These are phyloP conservation scores for Protobothrops flavoviridis DNA, from an alignment of 2,113 vertebrate genomes.

Conservation along the genomic window DNA sequence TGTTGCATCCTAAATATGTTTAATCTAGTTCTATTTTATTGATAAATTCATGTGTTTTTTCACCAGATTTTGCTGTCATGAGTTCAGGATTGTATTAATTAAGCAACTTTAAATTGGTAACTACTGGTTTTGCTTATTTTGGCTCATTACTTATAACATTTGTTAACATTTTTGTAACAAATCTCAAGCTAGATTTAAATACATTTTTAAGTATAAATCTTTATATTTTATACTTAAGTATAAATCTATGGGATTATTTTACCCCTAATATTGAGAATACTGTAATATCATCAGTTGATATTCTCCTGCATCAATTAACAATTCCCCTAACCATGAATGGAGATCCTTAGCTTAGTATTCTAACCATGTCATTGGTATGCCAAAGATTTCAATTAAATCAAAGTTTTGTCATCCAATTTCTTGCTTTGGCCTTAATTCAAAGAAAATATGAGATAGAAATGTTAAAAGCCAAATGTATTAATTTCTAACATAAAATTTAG, in stretches of 20 bases:
- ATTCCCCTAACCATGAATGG: background rate
- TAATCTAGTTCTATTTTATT: background rate
- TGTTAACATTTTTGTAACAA: background rate
- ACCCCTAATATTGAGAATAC: slow-evolving; percentile 7
- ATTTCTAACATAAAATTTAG: background rate
- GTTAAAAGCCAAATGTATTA: background rate
- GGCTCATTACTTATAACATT: background rate
- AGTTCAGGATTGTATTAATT: background rate
- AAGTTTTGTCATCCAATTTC: slow-evolving; percentile 23
- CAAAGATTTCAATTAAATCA: slow-evolving; percentile 34
- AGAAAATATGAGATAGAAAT: background rate
- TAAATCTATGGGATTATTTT: background rate
- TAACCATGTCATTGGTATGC: background rate
- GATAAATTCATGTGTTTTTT: background rate
- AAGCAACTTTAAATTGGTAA: background rate
- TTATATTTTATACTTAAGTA: background rate
- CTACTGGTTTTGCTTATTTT: background rate
- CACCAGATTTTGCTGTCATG: background rate
- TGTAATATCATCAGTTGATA: slow-evolving; percentile 31
- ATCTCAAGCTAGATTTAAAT: slow-evolving; percentile 20
- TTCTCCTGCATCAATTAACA: slow-evolving; percentile 4
- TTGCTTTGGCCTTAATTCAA: slow-evolving; percentile 13
- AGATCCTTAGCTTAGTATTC: slow-evolving; percentile 23
- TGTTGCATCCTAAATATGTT: background rate
- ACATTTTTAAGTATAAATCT: background rate